phyloP scores from a whole-genome alignment of 2,888 invertebrate genomes.

The Mongoloraphidia duomilia region DNA sequence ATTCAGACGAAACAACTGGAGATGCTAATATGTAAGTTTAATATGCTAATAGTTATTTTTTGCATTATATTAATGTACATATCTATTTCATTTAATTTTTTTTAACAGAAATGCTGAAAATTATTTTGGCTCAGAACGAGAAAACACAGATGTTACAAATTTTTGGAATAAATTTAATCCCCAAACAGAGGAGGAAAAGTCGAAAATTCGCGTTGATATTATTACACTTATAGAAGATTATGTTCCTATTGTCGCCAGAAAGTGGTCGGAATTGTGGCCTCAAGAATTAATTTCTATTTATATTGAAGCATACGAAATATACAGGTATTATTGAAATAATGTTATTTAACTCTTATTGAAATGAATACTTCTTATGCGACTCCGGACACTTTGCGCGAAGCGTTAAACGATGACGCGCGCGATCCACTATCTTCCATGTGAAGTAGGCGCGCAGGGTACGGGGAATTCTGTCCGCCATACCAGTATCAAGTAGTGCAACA shows the following conservation, averaged over 20 bases:
- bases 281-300: slow-evolving; percentile 40
- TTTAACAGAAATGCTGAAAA: slow-evolving; percentile 20
- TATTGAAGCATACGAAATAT: slow-evolving; percentile 42
- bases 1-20: too few relatives aligned
- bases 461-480: too few relatives aligned
- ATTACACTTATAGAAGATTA: slow-evolving; percentile 45
- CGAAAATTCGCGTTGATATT: slow-evolving; percentile 39
- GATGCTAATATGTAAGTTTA: too few relatives aligned
- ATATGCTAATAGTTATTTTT: too few relatives aligned
- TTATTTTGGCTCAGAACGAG: slow-evolving; percentile 52
- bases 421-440: too few relatives aligned
- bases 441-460: too few relatives aligned
- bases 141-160: slow-evolving; percentile 45
- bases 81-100: not conserved
- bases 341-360: too few relatives aligned
- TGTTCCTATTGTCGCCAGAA: slow-evolving; percentile 38
- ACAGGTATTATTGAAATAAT: slow-evolving; percentile 17
- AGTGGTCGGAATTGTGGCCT: slow-evolving; percentile 55
- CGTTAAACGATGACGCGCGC: too few relatives aligned
- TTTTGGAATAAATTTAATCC: slow-evolving; percentile 34
- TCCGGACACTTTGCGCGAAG: too few relatives aligned
- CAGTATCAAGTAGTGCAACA: too few relatives aligned
- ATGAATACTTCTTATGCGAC: too few relatives aligned
- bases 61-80: too few relatives aligned
- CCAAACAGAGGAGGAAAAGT: slow-evolving; percentile 25